phyloP scores from a whole-genome alignment of 2,797 vertebrate genomes.

The Rhadinocentrus ornatus region DNA sequence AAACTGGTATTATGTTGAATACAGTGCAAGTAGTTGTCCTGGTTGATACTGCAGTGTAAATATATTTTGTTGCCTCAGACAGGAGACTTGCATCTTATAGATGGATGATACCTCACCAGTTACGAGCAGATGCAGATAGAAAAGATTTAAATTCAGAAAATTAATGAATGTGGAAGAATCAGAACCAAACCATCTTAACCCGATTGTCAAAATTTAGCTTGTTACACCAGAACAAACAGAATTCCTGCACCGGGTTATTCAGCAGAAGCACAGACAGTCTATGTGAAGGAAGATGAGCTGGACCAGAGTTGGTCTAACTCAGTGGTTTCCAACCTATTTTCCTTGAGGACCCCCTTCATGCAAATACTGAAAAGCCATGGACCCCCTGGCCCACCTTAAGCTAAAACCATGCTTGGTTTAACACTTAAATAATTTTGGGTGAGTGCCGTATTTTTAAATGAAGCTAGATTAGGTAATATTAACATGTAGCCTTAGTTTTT shows the following conservation, averaged over 20 bases:
- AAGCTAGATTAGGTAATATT: no score
- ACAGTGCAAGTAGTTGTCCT: not conserved
- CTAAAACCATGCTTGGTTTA: no score
- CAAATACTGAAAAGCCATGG: no score
- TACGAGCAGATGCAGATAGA: not conserved
- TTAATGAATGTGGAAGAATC: not conserved
- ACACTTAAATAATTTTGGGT: no score
- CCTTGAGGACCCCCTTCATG: no score
- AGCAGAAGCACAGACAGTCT: not conserved
- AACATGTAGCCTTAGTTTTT: no score
- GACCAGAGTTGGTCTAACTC: no score
- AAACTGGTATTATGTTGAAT: not conserved
- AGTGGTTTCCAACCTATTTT: no score
- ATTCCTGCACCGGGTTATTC: not conserved
- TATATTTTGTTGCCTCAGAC: not conserved
- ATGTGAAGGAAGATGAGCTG: not conserved
- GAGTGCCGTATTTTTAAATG: no score
- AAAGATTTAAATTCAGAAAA: not conserved
- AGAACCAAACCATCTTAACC: not conserved
- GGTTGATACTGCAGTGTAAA: not conserved
- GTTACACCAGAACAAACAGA: no score
- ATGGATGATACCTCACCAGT: not conserved
- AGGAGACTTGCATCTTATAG: not conserved
- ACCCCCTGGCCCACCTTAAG: no score
- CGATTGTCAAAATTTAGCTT: not conserved